Evolutionary conservation across 2,888 invertebrate genomes (phyloP), one percentile per base, ranked within the genome.

Genomic region (Cryptosula pallasiana): DNA sequence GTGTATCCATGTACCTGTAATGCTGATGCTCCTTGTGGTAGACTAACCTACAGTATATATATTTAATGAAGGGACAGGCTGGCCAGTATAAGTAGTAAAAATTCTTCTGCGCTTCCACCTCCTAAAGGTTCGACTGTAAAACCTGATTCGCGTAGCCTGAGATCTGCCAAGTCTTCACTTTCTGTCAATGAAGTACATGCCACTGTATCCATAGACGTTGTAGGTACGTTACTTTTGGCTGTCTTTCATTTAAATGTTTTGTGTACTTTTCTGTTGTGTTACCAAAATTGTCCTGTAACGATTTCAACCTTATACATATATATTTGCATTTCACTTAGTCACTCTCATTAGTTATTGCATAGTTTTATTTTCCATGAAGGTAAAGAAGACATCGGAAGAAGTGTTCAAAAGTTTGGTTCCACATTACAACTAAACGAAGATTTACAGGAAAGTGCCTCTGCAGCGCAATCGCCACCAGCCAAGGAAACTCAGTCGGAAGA

Each of bases 401-500:
- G 9, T 5, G 45, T 20, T 5, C 9, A 45, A 45, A 20, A 45
- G 45, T 45, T 45, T 45, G 45, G 45, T 20, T 45, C 45, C 5
- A 45, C 45, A 5, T 13, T 5, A 45, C 45, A 45, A 13, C 45
- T 45, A 13, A 20, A 45, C 20, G 20, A 20, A 20, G 45, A 45
- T 5, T 5, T 13, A 45, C 9, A 45, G 5, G 45, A 45, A 20
- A 45, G 9, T 5, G 9, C 5, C 20, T 45, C 5, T 45, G 9
- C 45, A 45, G 9, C 45, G 20, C n/a, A n/a, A n/a, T n/a, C n/a
- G n/a, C 55, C 55, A n/a, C 5, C 5, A 55, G 23, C 16, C 25
- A 32, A 63, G 9, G 13, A 5, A 57, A 5, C 25, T n/a, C 9
- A 32, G 3, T 32, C 32, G 3, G 27, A 27, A n/a, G 78, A 81